These are phyloP conservation scores for Anolis sagrei DNA, from an alignment of 2,113 vertebrate species.

Conservation along the genomic window DNA sequence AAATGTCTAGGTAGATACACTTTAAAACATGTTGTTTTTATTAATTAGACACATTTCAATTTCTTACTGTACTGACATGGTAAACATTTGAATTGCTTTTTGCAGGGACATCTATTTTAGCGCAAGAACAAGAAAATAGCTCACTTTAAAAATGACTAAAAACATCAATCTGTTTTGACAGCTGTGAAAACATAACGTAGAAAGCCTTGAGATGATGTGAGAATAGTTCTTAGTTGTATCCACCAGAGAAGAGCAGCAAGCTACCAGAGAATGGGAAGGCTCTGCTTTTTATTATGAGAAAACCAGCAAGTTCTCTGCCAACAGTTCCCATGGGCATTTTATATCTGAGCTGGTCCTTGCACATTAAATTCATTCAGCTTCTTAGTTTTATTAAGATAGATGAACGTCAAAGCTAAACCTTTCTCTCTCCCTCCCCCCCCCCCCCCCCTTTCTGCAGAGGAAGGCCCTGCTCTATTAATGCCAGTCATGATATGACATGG, in stretches of 20 bases:
- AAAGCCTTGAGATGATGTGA: constrained; percentile 21
- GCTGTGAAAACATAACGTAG: constrained; percentile 20
- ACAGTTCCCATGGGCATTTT: constrained; percentile 52
- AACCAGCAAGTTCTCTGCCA: constrained; percentile 31
- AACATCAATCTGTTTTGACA: constrained; percentile 16
- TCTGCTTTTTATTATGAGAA: constrained; percentile 36
- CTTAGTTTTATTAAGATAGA: constrained; percentile 59
- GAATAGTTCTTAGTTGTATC: constrained; percentile 5
- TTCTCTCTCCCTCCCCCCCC: no score
- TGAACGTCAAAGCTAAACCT: constrained; percentile 35
- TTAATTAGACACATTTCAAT: neutral
- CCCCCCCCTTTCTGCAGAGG: no score
- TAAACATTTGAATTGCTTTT: neutral
- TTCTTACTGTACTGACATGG: neutral
- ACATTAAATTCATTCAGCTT: constrained; percentile 55
- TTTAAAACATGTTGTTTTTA: neutral
- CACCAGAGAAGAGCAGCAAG: neutral
- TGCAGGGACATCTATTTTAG: neutral
- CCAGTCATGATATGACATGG: neutral
- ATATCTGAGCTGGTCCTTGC: constrained; percentile 37
- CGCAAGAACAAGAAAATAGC: constrained; percentile 13
- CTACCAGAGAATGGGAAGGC: constrained; percentile 12
- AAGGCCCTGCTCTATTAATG: constrained; percentile 51
- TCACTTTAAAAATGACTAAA: constrained; percentile 15
- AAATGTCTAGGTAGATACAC: neutral